Evolutionary conservation across 2,797 vertebrate species (phyloP), one percentile per base, ranked within the genome.

Genomic region (Benthosema pterotum): DNA sequence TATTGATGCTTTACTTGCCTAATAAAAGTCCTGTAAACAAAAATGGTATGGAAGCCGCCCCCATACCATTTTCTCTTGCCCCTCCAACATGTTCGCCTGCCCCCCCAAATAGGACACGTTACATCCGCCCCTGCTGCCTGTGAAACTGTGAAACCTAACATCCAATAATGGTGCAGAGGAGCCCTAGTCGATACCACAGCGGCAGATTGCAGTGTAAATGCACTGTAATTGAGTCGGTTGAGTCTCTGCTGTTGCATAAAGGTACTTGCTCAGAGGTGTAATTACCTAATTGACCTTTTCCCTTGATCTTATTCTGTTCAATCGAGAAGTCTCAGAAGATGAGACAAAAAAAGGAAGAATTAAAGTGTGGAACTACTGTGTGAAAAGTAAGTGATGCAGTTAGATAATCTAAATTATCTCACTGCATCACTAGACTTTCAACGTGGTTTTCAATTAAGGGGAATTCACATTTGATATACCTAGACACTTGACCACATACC

Each of bases 91-190:
- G n/a, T n/a, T n/a, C n/a, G n/a, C n/a, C n/a, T n/a, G n/a, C n/a
- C n/a, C n/a, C n/a, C n/a, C n/a, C n/a, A n/a, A n/a, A n/a, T n/a
- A n/a, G n/a, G n/a, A n/a, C n/a, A n/a, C n/a, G n/a, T n/a, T n/a
- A n/a, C n/a, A n/a, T n/a, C n/a, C 4, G 32, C 42, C 71, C 54
- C 61, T 53, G 60, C 32, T 49, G 13, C 25, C 57, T 50, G 42
- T 52, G 28, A 48, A 52, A 49, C 48, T 58, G 47, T 58, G 69
- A 43, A 67, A 49, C 67, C 57, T 70, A 47, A 28, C 67, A 64
- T 67, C 60, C 78, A 73, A 63, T 65, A 71, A 56, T 64, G 66
- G 61, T 57, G 69, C 71, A 48, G n/a, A n/a, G 67, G 75, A 73
- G 43, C 54, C 2, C n/a, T n/a, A 0, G 55, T 70, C 57, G 47